These are phyloP conservation scores for Lasiurus cinereus DNA, from an alignment of 2,113 vertebrate species.

Conservation along the genomic window DNA sequence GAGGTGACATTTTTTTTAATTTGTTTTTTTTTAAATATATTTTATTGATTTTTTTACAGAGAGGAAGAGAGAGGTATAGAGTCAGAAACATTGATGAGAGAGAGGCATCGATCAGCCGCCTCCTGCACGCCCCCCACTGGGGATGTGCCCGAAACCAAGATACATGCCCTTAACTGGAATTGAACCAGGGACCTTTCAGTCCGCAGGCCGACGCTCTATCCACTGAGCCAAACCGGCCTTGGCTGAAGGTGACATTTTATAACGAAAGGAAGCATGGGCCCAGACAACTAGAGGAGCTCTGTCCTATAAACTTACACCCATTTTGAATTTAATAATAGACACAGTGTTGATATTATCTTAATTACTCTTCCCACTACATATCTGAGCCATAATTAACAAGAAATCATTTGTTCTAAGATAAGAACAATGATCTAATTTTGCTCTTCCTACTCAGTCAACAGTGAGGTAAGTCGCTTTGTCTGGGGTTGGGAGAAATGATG, in stretches of 20 bases:
- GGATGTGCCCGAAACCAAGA: too few relatives aligned
- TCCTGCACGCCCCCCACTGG: too few relatives aligned
- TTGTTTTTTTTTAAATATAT: too few relatives aligned
- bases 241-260: not conserved
- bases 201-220: too few relatives aligned
- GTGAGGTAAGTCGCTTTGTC: not conserved
- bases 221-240: too few relatives aligned
- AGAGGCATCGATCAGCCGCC: too few relatives aligned
- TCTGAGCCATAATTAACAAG: not conserved
- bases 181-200: too few relatives aligned
- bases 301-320: not conserved
- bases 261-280: not conserved
- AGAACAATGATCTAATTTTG: not conserved
- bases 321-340: not conserved
- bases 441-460: not conserved
- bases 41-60: too few relatives aligned
- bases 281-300: not conserved
- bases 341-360: slow-evolving; percentile 3
- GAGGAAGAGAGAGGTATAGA: too few relatives aligned
- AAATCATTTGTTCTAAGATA: slow-evolving; percentile 9
- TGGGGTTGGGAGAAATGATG: not conserved
- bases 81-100: too few relatives aligned
- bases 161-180: too few relatives aligned
- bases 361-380: not conserved
- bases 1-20: not conserved